Evolutionary conservation across 2,113 vertebrate genomes (phyloP), one percentile per base, ranked within the genome.

Genomic region (Brachyhypopomus occidentalis): DNA sequence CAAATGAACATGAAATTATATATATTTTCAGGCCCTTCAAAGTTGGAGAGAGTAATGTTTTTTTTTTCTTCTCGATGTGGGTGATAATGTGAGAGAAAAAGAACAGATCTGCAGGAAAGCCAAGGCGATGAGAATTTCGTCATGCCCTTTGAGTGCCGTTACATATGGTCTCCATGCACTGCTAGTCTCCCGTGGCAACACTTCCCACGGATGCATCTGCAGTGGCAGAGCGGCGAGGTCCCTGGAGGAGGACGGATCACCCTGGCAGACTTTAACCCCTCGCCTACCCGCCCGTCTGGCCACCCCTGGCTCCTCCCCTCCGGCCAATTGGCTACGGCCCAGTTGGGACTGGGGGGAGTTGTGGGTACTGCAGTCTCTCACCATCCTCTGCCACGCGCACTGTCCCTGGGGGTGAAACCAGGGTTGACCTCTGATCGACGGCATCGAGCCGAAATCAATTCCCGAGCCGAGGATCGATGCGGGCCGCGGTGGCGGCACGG

Each of bases 131-230:
- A 22, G 71, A 14, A 83, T 86, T 78, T 80, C 25, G 25, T 63
- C 23, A 23, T 78, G 85, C 88, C 88, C 86, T 90, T 86, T 78
- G 83, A 80, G 71, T 87, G 87, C 89, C 90, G 90, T 91, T 92
- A 89, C 91, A 92, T 92, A 92, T 92, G 92, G 92, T 91, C 88
- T 88, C 82, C 88, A 89, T 89, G 92, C 90, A 89, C 91, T 90
- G 91, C 90, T 92, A 90, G 91, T 91, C 91, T 92, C 92, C 89
- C 88, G 87, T 92, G 89, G 91, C 90, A 92, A 92, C 93, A 92
- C 91, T 91, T 92, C 91, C 93, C 90, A 93, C 91, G 89, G 62
- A 92, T 91, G 91, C 90, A 92, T 93, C 91, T 92, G 92, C 78
- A 85, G 84, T 88, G 91, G 86, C 84, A 87, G 87, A 89, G 86